Conservation (phyloP, 37 sponge, comb jelly and placozoan species). For the Ephydatia muelleri region DNA sequence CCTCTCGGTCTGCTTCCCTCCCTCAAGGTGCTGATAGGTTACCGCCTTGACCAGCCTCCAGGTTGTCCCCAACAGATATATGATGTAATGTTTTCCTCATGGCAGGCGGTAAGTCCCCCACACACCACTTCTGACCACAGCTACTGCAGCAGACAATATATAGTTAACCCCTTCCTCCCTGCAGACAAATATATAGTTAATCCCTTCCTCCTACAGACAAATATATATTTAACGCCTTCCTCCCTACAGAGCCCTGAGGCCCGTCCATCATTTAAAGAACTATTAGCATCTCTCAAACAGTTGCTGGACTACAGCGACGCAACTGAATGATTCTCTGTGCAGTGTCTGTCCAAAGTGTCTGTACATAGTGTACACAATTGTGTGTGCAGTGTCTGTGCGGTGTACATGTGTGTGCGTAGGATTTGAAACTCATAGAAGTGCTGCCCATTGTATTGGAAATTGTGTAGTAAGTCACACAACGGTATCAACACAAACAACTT, state of each 20-base stretch:
- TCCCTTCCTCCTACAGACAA: no score
- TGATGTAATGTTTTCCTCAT: conserved; percentile 64
- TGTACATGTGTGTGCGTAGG: background rate
- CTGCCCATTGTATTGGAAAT: background rate
- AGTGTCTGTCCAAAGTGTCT: background rate
- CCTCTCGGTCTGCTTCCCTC: background rate
- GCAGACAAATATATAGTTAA: no score
- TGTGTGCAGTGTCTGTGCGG: background rate
- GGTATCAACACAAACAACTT: background rate
- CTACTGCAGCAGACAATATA: no score
- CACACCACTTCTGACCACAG: background rate
- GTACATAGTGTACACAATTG: background rate
- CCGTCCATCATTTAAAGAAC: conserved; percentile 61
- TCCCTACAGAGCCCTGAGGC: conserved; percentile 67
- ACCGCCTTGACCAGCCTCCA: conserved; percentile 76
- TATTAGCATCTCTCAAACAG: conserved; percentile 30
- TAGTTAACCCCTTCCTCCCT: no score
- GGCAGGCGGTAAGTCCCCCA: conserved; percentile 74
- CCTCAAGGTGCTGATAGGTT: conserved; percentile 79
- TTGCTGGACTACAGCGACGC: conserved; percentile 49
- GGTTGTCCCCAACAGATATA: conserved; percentile 75
- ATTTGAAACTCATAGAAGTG: background rate
- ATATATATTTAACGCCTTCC: background rate
- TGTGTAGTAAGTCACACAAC: background rate
- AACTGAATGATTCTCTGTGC: background rate